Evolutionary conservation across 2,888 invertebrate species (phyloP).

Genomic region (Ormyrus pomaceus): DNA sequence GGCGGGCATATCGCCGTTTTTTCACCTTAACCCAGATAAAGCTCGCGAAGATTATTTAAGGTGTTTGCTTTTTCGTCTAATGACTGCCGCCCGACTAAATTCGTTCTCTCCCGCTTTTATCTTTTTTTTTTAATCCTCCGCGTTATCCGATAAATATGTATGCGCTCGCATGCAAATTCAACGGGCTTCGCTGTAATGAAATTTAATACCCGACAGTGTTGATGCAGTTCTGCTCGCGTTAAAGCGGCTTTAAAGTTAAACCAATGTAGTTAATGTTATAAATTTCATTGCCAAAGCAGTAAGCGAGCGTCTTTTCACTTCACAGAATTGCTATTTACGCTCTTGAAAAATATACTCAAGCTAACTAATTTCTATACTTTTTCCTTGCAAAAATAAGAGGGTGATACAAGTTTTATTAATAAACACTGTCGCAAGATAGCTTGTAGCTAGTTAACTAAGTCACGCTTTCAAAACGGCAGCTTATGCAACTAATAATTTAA

Average conservation of each 20-base stretch:
- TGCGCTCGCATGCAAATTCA: background rate
- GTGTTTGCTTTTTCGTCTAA: conserved; percentile 34
- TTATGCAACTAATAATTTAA: too few species aligned
- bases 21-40: conserved; percentile 48
- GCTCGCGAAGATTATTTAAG: conserved; percentile 16
- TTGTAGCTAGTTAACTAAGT: too few species aligned
- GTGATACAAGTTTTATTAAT: background rate
- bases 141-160: conserved; percentile 16
- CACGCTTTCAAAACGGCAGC: too few species aligned
- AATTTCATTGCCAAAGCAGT: too few species aligned
- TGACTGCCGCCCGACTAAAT: background rate
- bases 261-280: background rate
- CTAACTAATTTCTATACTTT: background rate
- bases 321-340: too few species aligned
- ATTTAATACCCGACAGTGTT: background rate
- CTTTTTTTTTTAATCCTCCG: background rate
- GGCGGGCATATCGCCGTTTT: background rate
- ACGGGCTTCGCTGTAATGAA: too few species aligned
- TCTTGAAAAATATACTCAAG: too few species aligned
- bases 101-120: background rate
- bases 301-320: too few species aligned
- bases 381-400: too few species aligned
- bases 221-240: background rate
- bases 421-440: too few species aligned
- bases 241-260: background rate